Percentiles rank a stretch among this genome's conserved stretches.
Evolutionary conservation across 2,113 vertebrate genomes (phyloP).

Genomic region (Callipepla squamata): DNA sequence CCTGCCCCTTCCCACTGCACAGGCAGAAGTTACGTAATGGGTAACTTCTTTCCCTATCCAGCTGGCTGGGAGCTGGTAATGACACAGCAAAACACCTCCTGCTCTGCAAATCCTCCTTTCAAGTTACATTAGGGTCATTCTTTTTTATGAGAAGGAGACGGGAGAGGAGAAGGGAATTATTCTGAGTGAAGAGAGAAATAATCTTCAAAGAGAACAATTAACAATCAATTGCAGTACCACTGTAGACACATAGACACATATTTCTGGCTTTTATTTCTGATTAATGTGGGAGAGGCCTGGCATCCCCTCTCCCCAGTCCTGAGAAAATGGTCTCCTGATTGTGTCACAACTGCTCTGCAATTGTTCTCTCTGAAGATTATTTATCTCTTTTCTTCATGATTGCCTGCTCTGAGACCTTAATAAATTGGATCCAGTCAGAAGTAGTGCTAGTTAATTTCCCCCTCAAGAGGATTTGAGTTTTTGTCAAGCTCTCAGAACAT

Average conservation of each 20-base stretch:
- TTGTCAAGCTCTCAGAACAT: constrained; percentile 5
- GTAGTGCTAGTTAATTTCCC: constrained; percentile 26
- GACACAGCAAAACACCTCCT: not conserved
- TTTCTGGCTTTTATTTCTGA: constrained; percentile 61
- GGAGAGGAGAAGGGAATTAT: not conserved
- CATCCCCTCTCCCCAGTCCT: not conserved
- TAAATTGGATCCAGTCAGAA: constrained; percentile 44
- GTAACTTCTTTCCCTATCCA: not conserved
- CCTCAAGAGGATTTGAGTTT: constrained; percentile 44
- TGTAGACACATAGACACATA: constrained; percentile 45
- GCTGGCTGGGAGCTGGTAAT: not conserved
- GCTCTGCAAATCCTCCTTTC: constrained; percentile 16
- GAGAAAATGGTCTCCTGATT: constrained; percentile 48
- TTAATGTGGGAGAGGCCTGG: constrained; percentile 41
- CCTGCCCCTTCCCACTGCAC: not conserved
- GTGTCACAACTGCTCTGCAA: constrained; percentile 55
- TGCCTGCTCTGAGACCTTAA: constrained; percentile 42
- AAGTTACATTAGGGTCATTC: constrained; percentile 51
- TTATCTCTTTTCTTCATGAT: constrained; percentile 60
- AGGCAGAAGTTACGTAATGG: not conserved
- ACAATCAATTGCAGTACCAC: constrained; percentile 35
- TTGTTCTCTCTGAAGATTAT: constrained; percentile 60
- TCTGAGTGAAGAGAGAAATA: constrained; percentile 57
- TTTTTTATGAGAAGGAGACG: constrained; percentile 35
- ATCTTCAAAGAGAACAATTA: constrained; percentile 66